Evolutionary conservation across 2,797 vertebrate species (phyloP), one percentile per base, ranked within the genome.

Genomic region (Mormyrus hasselquistii): DNA sequence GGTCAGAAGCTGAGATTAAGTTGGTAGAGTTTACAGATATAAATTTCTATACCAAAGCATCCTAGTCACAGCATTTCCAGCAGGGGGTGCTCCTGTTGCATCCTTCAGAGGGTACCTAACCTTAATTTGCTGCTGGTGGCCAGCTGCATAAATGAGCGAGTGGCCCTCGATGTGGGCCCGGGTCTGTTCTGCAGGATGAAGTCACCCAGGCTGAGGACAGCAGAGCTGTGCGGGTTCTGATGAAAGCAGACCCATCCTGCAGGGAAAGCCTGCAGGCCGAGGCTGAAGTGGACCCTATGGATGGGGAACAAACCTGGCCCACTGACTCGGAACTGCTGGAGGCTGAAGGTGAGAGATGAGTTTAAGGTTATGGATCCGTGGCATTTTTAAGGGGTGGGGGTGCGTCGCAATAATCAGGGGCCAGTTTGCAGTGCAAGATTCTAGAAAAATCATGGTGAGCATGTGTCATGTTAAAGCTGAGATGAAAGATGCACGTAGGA

Each of bases 241-340:
- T 99, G 97, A 99, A 96, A 91, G 96, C 96, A 3, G 96, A 99
- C 87, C 94, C 96, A 0, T 93, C 92, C 69, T 91, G 90, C 91
- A 97, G 97, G 91, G 97, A 97, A 91, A 96, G 94, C 89, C 93
- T 99, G 92, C 96, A 96, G 93, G 91, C 96, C 0, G 98, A 99
- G 92, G 98, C 97, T 2, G 95, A 97, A 90, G 97, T 97, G 44
- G 98, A 99, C 93, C 97, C 98, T 25, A 99, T 99, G 98, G 98
- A 99, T 0, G 98, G 98, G 62, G 99, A 99, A 90, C 99, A 99
- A 92, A 99, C 98, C 0, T 99, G 99, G 99, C 98, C 99, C 34
- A 98, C 98, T 0, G 98, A 99, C 19, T 94, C 96, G 2, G 99
- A 99, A 87, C 95, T 99, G 91, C 94, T 93, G 87, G 98, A 99